These are phyloP conservation scores for Noctua comes DNA, from an alignment of 2,888 invertebrate genomes.

Conservation along the genomic window DNA sequence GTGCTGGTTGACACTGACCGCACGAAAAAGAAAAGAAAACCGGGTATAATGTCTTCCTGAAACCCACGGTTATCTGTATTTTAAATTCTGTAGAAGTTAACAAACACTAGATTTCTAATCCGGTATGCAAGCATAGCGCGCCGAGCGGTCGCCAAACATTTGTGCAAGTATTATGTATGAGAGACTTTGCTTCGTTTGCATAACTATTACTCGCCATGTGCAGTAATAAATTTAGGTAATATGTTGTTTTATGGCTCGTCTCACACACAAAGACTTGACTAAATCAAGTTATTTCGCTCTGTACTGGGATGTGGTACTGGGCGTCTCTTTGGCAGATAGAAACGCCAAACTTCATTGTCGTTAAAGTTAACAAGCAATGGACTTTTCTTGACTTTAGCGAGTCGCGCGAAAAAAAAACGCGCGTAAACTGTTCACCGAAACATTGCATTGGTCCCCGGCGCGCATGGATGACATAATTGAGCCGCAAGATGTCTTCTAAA, in stretches of 20 bases:
- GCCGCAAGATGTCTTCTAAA: too few relatives aligned
- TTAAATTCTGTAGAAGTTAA: not conserved
- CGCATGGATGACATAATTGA: too few relatives aligned
- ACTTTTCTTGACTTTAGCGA: too few relatives aligned
- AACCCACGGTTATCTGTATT: not conserved
- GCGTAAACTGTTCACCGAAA: too few relatives aligned
- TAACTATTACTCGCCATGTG: not conserved
- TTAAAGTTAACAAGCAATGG: not conserved
- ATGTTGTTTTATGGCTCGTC: not conserved
- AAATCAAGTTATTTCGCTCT: not conserved
- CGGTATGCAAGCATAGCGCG: not conserved
- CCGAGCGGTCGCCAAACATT: not conserved
- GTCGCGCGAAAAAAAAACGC: too few relatives aligned
- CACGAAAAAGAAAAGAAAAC: too few relatives aligned
- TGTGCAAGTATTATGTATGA: not conserved
- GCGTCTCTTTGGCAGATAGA: too few relatives aligned
- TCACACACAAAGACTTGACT: not conserved
- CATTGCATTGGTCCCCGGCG: too few relatives aligned
- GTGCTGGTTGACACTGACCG: too few relatives aligned
- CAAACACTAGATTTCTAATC: conserved; percentile 7
- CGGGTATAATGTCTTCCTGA: too few relatives aligned
- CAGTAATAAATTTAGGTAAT: not conserved
- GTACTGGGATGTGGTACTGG: too few relatives aligned
- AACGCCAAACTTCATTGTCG: not conserved
- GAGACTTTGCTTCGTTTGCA: conserved; percentile 6